Evolutionary conservation across 30 jellyfish, hydroid and myxozoan genomes (phyloP), one percentile per base, ranked within the genome.

Genomic region (Aurelia aurita complex sp. Pacific): DNA sequence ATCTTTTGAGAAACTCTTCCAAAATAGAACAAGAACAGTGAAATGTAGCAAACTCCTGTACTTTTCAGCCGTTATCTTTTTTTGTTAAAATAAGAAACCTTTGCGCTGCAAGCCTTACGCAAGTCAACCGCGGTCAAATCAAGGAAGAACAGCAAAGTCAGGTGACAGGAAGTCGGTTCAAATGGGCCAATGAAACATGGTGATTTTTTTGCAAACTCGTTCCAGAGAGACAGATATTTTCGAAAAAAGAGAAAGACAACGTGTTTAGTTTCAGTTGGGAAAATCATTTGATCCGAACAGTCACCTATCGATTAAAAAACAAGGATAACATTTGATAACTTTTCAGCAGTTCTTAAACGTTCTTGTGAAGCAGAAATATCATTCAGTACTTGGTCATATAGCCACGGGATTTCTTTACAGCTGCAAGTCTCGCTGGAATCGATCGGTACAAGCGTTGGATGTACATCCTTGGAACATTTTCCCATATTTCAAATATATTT

Each of bases 401-500:
- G 79, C 79, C 60, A 42, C 79, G 79, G 79, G 57, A 68, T 68
- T 29, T 68, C 55, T 23, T 68, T 36, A 68, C 57, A 16, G 79
- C 79, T 29, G 57, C 79, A 68, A 68, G 79, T 68, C 79, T 68
- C 34, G 81, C 65, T 15, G 64, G 81, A 23, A 71, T 71, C 15
- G 81, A 71, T 9, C 46, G 4, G 81, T 71, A 29, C 14, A 71
- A 17, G 14, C 81, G 14, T 71, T 33, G 23, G 16, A 71, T 38
- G 23, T 9, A 71, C 14, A 10, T 64, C 23, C 18, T 34, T 15
- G 87, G 87, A 63, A 77, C 87, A 77, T 57, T 62, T 62, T 77
- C 87, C 87, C 64, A 17, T 62, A 77, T 62, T n/a, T 77, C 16
- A 62, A 77, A 57, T 17, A 77, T 60, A 29, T 55, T 77, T 60